Base-by-base conservation (phyloP, 2,113 vertebrate genomes). In the Rhizomys pruinosus region DNA sequence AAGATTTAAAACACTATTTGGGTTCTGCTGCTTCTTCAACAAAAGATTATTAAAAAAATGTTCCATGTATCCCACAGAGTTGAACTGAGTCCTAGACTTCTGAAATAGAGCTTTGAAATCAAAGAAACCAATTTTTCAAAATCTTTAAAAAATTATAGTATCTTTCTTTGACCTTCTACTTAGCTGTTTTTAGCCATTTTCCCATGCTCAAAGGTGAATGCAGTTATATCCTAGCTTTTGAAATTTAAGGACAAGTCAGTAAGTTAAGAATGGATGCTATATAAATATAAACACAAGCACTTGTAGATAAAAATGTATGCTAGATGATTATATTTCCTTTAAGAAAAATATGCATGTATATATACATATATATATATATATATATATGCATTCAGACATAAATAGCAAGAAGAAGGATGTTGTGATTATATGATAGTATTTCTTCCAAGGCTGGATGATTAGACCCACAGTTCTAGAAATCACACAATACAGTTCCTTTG, bases 121-220 rank as follows among this genome's bases (percentile, higher is more conserved):
- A 96, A 68, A 94, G 22, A 79, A 82, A 74, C 0, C 10, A 37
- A 64, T 85, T 74, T 25, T n/a, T 37, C 55, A 63, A 5, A n/a
- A n/a, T n/a, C n/a, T 74, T 37, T 95, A 37, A 87, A 88, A 93
- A 90, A 39, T 55, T 90, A 64, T 32, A 91, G 7, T 37, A 44
- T 34, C 8, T 84, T 84, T 29, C 32, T 29, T 77, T 29, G 0
- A 42, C 55, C 29, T 64, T 79, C 13, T 59, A 42, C 23, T 13
- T 78, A 47, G 1, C 5, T 66, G 27, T 34, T 92, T 91, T 44
- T 66, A 87, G 66, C 4, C 34, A 37, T 47, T 87, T 87, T 17
- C 17, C 16, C 85, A 11, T 82, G 10, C 44, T 23, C 59, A 86
- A 79, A 84, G 7, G 52, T 71, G 19, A 61, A 22, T 59, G 7